Evolutionary conservation across 2,113 vertebrate genomes (phyloP).

Genomic region (Podilymbus podiceps): DNA sequence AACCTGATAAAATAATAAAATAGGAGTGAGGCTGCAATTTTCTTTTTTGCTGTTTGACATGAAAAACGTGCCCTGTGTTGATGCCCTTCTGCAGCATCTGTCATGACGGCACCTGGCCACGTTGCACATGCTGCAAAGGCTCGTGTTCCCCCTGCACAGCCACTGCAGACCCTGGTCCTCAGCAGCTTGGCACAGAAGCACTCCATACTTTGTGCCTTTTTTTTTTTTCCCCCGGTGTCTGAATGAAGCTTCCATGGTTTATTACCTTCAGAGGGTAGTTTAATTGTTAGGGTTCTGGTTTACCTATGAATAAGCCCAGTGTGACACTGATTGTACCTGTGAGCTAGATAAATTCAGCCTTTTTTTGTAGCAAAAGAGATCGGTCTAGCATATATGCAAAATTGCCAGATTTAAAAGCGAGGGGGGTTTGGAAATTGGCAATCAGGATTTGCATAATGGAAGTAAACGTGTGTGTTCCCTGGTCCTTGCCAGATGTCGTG

Average conservation of each 20-base stretch:
- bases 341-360: rapidly evolving
- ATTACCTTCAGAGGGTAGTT: background rate
- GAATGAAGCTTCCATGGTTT: background rate
- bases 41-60: background rate
- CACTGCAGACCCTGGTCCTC: background rate
- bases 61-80: background rate
- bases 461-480: background rate
- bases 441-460: background rate
- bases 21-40: background rate
- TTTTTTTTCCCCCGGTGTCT: background rate
- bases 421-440: background rate
- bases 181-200: background rate
- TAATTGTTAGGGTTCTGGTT: background rate
- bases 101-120: rapidly evolving
- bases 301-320: background rate
- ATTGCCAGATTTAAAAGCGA: background rate
- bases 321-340: background rate
- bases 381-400: background rate
- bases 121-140: background rate
- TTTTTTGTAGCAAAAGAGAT: background rate
- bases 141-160: background rate
- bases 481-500: background rate
- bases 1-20: background rate
- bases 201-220: background rate
- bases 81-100: background rate